Evolutionary conservation across 2,888 invertebrate species (phyloP), one percentile per base, ranked within the genome.

Genomic region (Ophion ventricosus): DNA sequence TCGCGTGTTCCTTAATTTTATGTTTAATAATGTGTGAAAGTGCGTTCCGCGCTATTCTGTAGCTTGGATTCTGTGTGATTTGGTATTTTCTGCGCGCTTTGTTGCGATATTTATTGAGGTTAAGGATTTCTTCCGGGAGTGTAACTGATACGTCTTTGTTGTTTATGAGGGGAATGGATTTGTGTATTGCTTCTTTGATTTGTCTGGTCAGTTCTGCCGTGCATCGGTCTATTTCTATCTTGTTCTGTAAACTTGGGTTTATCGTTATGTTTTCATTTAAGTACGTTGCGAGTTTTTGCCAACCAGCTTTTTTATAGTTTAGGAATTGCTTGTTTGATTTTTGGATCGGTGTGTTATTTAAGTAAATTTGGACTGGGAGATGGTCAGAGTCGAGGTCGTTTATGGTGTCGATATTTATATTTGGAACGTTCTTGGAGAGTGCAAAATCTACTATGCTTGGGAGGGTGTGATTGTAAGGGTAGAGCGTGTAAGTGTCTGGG

Each of bases 1-100:
- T 87, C 1, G 29, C 20, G 11, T 75, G 43, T 40, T 54, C n/a
- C 1, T 29, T 17, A 4, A 75, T 35, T 56, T 14, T 56, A 1
- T 23, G 26, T 66, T 54, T 69, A 0, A 54, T 29, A 2, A n/a
- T 23, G 0, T 26, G 10, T 26, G 69, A 17, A 2, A 69, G 40
- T 69, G 8, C 7, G 14, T 67, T 67, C 1, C 20, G 23, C 1
- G n/a, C 8, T 25, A 3, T 49, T 25, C 29, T 25, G 17, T 25
- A 23, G 5, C 23, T 8, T 1, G 1, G 4, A 14, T 67, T 17
- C n/a, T 14, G 14, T 7, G 43, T 67, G 23, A 11, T 43, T 49
- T 67, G 67, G 7, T 0, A 67, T 5, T 23, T 23, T 49, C 49
- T 67, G 3, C 67, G 23, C 1, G 25, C 25, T 49, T 25, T 67